A percentile compares a stretch with the other conserved stretches of the same genome.
Evolutionary conservation across 2,888 invertebrate species (phyloP).

Genomic region (Pammene aurita): DNA sequence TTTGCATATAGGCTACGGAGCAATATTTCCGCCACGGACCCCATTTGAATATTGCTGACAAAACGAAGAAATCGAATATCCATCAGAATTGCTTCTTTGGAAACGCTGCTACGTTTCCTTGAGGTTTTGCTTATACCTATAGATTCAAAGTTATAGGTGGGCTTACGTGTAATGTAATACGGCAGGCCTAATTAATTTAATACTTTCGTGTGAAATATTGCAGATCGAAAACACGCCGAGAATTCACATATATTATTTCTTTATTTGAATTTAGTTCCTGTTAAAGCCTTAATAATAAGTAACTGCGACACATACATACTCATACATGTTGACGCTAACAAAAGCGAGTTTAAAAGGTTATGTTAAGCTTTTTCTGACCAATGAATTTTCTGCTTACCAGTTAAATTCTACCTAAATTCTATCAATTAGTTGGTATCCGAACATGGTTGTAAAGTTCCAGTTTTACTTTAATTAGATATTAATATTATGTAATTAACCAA

Average conservation of each 20-base stretch:
- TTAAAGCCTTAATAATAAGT: not conserved
- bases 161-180: constrained; percentile 34
- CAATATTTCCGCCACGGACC: constrained; percentile 73
- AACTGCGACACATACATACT: too few species aligned
- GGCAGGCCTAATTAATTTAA: constrained; percentile 34
- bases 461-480: too few species aligned
- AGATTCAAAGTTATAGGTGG: constrained; percentile 25
- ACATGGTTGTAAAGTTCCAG: too few species aligned
- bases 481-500: too few species aligned
- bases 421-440: too few species aligned
- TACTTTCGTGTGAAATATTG: constrained; percentile 16
- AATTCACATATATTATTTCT: constrained; percentile 44
- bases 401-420: too few species aligned
- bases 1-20: constrained; percentile 77
- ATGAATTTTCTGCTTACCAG: too few species aligned
- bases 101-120: constrained; percentile 34
- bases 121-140: constrained; percentile 28
- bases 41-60: constrained; percentile 77
- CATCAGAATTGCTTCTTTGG: constrained; percentile 48
- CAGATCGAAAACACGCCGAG: constrained; percentile 30
- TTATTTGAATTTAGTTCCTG: constrained; percentile 7
- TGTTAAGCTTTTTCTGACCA: too few species aligned
- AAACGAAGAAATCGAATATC: constrained; percentile 62
- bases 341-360: too few species aligned
- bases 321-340: too few species aligned